A percentile compares a stretch with the other conserved stretches of the same genome.
These are phyloP conservation scores for Eurytemora carolleeae DNA, from an alignment of 1,140 invertebrate genomes.

Conservation along the genomic window DNA sequence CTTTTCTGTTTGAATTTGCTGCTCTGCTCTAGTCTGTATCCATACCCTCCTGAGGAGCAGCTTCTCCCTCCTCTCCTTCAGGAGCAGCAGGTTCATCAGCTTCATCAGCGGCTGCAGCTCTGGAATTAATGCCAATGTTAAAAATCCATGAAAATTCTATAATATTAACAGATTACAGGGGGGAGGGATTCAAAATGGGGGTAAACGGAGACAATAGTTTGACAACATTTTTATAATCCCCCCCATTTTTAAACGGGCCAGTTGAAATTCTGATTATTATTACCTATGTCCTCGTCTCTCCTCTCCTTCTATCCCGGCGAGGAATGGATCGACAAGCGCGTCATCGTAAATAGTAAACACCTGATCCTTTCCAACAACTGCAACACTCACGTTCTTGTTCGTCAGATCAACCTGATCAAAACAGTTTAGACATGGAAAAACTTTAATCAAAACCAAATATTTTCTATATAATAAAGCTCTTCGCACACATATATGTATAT, in stretches of 20 bases:
- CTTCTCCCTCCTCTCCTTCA: background rate
- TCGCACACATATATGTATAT: too few species aligned
- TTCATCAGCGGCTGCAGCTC: background rate
- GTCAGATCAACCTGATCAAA: background rate
- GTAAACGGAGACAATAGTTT: too few species aligned
- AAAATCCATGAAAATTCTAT: too few species aligned
- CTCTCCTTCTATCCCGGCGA: conserved; percentile 47
- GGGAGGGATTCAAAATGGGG: too few species aligned
- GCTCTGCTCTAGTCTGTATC: background rate
- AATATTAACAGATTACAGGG: too few species aligned
- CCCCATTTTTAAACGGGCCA: too few species aligned
- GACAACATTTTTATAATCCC: too few species aligned
- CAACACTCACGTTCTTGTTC: conserved; percentile 68
- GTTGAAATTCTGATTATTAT: conserved; percentile 25
- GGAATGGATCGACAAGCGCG: conserved; percentile 42
- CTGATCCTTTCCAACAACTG: conserved; percentile 59
- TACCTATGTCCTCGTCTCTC: conserved; percentile 35
- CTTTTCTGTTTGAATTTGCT: too few species aligned
- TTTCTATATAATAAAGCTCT: too few species aligned
- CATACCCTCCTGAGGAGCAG: background rate
- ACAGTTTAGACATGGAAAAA: too few species aligned
- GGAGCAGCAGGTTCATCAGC: background rate
- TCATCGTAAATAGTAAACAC: conserved; percentile 62
- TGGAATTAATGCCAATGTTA: too few species aligned
- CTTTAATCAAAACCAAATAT: too few species aligned